Evolutionary conservation across 2,113 vertebrate genomes (phyloP), one percentile per base, ranked within the genome.

Genomic region (Phaethornis superciliosus): DNA sequence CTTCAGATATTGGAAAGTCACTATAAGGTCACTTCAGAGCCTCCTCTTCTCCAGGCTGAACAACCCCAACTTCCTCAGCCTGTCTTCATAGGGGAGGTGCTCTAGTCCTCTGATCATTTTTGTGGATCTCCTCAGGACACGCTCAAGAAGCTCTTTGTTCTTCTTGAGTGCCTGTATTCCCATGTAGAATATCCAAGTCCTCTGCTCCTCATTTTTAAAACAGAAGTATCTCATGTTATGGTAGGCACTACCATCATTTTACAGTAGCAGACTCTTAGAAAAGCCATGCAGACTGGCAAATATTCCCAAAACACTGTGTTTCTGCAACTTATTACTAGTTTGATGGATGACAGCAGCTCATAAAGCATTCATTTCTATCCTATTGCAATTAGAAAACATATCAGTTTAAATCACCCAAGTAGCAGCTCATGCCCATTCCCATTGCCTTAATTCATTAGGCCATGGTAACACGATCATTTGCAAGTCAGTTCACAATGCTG

Each of bases 321-420:
- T 63, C 76, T 2, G 2, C 30, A 59, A 47, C 5, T 60, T 67
- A 88, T 22, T 78, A 67, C 60, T 40, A 64, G 16, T 58, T 72
- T 68, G 56, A 83, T n/a, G 42, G 10, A 74, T 64, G 59, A 63
- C 0, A 3, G 32, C 76, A 90, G 52, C 63, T 78, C 60, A 64
- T 35, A 83, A 78, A 33, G 44, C 42, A 63, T 67, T 74, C 33
- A 81, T 70, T 91, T 83, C 64, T 35, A 70, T 42, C 71, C 21
- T 47, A 77, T 0, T 58, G 37, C 71, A 95, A 90, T 83, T 47
- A 85, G 51, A 70, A 16, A 90, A 32, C 9, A 42, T 37, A 85
- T 59, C 35, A 58, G 10, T 42, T 77, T 74, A 82, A 93, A 87
- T 46, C 90, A 88, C 56, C 23, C 82, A 94, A 80, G 82, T 44